Evolutionary conservation across 2,888 invertebrate genomes (phyloP), one percentile per base, ranked within the genome.

Genomic region (Chirona hameri): DNA sequence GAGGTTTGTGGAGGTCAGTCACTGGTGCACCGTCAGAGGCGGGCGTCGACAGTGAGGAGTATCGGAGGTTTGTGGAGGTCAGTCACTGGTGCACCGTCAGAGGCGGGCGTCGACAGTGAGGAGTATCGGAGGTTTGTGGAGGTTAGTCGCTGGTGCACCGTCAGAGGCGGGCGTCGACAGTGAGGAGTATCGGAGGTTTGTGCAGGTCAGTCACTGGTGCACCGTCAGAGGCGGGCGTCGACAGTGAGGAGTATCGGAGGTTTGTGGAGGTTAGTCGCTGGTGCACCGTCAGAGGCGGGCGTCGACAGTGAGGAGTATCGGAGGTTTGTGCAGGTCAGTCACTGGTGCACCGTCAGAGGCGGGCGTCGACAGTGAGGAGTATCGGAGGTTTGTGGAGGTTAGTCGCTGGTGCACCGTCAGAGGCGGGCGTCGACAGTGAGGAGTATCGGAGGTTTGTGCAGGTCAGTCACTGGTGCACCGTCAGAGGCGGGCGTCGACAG

Each of bases 271-370:
- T n/a, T n/a, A n/a, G n/a, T n/a, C n/a, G n/a, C n/a, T n/a, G n/a
- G n/a, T n/a, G n/a, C n/a, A n/a, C n/a, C n/a, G 93, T 93, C 93
- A 52, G 93, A 93, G 87, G 91, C 91, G 81, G 93, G 93, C 29
- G 89, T 91, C 82, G 91, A 93, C 85, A 92, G 92, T 80, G 92
- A 92, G 85, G 93, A 93, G 84, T 94, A 93, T 87, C 89, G 89
- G 83, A 89, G 89, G 83, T 94, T 93, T 87, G 86, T 93, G 83
- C 89, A 91, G 89, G n/a, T n/a, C n/a, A n/a, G n/a, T n/a, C n/a
- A n/a, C n/a, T n/a, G n/a, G n/a, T n/a, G n/a, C n/a, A n/a, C n/a
- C n/a, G 93, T 93, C 93, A 52, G 93, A 93, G 87, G 91, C 91
- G 81, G 93, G 93, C 29, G 89, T 91, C 82, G 91, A 93, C 85